Percentiles rank a stretch among this genome's conserved stretches.
Conservation (phyloP, 1,140 invertebrate species). For the Apis dorsata region DNA sequence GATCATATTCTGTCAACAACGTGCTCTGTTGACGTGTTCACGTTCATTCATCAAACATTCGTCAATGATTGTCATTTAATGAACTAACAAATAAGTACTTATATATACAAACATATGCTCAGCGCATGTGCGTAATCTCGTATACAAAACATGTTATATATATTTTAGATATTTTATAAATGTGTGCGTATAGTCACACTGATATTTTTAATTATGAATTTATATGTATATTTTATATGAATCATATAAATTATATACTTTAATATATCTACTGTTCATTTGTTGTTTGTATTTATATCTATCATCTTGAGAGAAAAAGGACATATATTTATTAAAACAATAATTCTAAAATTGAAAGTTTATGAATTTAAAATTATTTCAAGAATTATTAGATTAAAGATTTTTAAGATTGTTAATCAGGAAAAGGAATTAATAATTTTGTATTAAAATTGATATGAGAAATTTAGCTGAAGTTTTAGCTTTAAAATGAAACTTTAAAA, state of each 20-base stretch:
- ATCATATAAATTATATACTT: slow-evolving; percentile 1
- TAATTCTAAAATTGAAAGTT: no score
- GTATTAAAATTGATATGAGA: no score
- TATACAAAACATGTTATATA: neutral
- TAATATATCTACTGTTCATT: neutral
- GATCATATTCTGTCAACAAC: neutral
- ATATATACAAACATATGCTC: neutral
- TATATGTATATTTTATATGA: slow-evolving; percentile 2
- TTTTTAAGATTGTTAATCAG: no score
- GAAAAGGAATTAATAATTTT: no score
- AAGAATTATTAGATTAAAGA: no score
- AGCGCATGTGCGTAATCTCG: neutral
- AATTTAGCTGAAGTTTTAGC: no score
- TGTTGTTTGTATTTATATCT: neutral
- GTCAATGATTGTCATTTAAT: neutral
- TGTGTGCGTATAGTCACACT: neutral
- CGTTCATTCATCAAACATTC: neutral
- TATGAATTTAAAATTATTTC: no score
- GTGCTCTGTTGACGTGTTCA: neutral
- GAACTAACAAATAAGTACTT: neutral
- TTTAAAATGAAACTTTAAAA: no score
- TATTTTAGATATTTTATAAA: neutral
- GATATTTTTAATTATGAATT: neutral
- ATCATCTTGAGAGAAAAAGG: no score
- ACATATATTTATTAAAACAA: no score